Evolutionary conservation across 1,140 invertebrate genomes (phyloP), one percentile per base, ranked within the genome.

Genomic region (Psix sp.): DNA sequence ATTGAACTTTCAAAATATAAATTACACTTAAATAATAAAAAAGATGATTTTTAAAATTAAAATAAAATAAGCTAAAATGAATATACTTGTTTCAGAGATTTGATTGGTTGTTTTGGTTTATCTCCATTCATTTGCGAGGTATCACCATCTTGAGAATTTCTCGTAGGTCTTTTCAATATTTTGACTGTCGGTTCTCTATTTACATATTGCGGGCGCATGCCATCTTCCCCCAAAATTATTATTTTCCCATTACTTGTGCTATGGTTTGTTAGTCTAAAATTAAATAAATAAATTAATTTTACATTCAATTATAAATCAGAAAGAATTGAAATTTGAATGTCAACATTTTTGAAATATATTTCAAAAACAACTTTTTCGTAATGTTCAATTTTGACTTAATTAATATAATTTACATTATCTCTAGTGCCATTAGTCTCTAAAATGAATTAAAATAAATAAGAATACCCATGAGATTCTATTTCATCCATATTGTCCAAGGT

Each of bases 151-250:
- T 87, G 84, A 5, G 87, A 88, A 42, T 87, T 83, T 78, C 77
- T 86, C 56, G 80, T 78, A 16, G 94, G 94, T 75, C 94, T 88
- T 77, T 94, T 94, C 36, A 96, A 85, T 66, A 96, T 96, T 83
- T 94, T 94, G 15, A 95, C 94, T 56, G 93, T 91, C 62, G 93
- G 93, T 82, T 91, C 92, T 60, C 91, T 91, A 75, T 91, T 89
- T 62, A 89, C 88, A 74, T 91, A 90, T 62, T 89, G 90, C 29
- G 91, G 85, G 54, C 85, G 76, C 56, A 86, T 63, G 0, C 77
- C 77, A 76, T 85, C 85, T 7, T 87, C 83, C 18, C 86, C 85
- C 42, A 88, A 52, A 60, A 87, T 84, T 40, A 86, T 86, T 77
- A 87, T 86, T 66, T 73, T 84, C 66, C 81, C 77, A 48, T 77